phyloP scores from a whole-genome alignment of 92 coral and sea anemone species.

The Porites rus region DNA sequence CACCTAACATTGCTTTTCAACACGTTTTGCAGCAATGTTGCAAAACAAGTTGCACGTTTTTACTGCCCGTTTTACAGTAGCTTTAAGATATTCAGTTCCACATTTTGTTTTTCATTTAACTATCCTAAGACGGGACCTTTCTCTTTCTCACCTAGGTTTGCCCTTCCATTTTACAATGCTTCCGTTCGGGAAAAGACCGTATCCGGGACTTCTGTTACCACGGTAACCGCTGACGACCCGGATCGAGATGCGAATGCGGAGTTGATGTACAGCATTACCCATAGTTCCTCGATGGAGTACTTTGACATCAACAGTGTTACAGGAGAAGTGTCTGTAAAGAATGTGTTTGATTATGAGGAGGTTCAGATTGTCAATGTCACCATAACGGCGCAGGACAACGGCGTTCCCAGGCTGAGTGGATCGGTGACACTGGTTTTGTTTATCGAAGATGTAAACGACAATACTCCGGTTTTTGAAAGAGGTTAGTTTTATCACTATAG shows the following conservation, averaged over 20 bases:
- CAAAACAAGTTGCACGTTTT: too few relatives aligned
- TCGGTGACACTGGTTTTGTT: constrained; percentile 49
- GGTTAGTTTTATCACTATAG: not conserved
- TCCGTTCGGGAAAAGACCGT: constrained; percentile 61
- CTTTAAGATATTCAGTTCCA: not conserved
- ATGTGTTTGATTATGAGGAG: constrained; percentile 55
- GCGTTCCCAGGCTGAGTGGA: constrained; percentile 46
- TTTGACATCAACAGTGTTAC: constrained; percentile 55
- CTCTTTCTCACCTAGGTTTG: constrained; percentile 29
- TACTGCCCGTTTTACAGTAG: too few relatives aligned
- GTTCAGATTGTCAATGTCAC: constrained; percentile 33
- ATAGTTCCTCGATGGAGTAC: constrained; percentile 37
- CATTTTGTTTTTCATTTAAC: not conserved
- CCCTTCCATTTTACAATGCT: constrained; percentile 47
- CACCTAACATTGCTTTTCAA: too few relatives aligned
- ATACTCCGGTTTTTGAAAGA: constrained; percentile 44
- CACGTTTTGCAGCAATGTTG: too few relatives aligned
- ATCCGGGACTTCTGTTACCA: constrained; percentile 75
- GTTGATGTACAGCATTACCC: constrained; percentile 58
- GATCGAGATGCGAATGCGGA: constrained; percentile 73
- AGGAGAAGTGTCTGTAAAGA: constrained; percentile 66
- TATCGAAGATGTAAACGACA: constrained; percentile 66
- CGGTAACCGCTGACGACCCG: constrained; percentile 64
- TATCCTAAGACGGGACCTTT: not conserved
- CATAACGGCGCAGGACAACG: constrained; percentile 64